phyloP scores from a whole-genome alignment of 2,113 vertebrate genomes.

The Raphicerus campestris region DNA sequence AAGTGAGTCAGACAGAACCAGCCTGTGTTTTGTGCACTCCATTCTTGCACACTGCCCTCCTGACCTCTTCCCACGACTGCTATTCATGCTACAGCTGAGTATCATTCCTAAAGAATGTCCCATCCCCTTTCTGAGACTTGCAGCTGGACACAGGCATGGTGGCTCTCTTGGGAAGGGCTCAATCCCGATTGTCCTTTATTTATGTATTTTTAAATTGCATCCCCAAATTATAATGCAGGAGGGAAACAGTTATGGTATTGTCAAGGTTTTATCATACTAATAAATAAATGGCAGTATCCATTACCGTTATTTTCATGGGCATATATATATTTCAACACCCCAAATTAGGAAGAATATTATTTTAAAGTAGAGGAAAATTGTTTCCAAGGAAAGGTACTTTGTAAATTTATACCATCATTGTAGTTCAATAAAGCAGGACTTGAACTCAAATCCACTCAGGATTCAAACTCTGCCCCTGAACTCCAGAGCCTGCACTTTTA shows the following conservation, averaged over 20 bases:
- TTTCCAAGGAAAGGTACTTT: background rate
- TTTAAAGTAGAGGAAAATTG: background rate
- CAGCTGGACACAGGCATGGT: background rate
- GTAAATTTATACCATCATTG: background rate
- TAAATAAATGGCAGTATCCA: background rate
- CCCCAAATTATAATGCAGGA: background rate
- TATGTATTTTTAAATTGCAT: background rate
- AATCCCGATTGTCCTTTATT: background rate
- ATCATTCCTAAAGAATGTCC: background rate
- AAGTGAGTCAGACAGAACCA: background rate
- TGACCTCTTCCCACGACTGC: background rate
- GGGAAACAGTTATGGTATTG: background rate
- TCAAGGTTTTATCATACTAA: background rate
- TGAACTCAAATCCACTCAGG: background rate
- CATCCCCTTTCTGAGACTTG: background rate
- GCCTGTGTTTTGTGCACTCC: background rate
- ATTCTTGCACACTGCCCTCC: background rate
- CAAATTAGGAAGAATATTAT: background rate
- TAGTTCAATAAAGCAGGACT: background rate
- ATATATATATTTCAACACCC: background rate
- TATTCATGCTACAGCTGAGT: background rate
- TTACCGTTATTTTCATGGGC: background rate
- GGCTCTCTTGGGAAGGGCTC: background rate
- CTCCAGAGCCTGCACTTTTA: background rate
- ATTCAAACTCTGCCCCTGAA: background rate